Conservation (phyloP, 2,888 invertebrate genomes). For the Parnassius apollo region DNA sequence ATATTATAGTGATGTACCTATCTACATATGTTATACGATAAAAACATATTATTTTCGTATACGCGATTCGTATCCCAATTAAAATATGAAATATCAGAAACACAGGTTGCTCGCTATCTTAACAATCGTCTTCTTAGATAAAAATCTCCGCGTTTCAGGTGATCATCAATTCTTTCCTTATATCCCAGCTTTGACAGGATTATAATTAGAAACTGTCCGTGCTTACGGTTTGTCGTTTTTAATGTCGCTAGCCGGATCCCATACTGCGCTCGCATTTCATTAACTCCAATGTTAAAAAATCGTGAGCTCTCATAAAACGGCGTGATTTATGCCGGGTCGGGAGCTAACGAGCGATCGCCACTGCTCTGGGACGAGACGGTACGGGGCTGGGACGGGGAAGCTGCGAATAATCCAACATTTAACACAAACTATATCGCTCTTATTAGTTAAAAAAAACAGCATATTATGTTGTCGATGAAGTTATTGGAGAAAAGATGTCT, state of each 20-base stretch:
- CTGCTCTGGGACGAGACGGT: slow-evolving; percentile 31
- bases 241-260: slow-evolving; percentile 78
- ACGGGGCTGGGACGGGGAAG: slow-evolving; percentile 1
- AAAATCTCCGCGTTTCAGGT: slow-evolving; percentile 65
- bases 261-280: slow-evolving; percentile 81
- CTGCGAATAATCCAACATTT: slow-evolving; percentile 6
- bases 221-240: slow-evolving; percentile 77
- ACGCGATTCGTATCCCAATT: slow-evolving; percentile 31
- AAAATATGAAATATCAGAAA: slow-evolving; percentile 57
- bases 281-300: slow-evolving; percentile 73
- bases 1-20: slow-evolving; percentile 7
- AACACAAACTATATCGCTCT: not conserved
- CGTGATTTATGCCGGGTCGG: slow-evolving; percentile 77
- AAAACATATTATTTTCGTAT: slow-evolving; percentile 1
- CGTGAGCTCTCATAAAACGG: slow-evolving; percentile 75
- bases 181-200: slow-evolving; percentile 77
- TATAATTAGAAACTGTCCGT: slow-evolving; percentile 80
- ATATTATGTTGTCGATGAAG: too few relatives aligned
- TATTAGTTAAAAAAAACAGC: not conserved
- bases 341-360: slow-evolving; percentile 71
- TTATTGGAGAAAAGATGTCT: too few relatives aligned
- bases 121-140: slow-evolving; percentile 66
- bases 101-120: slow-evolving; percentile 61
- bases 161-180: slow-evolving; percentile 77
- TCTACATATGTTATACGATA: not conserved